Evolutionary conservation across 2,797 vertebrate genomes (phyloP).

Genomic region (Tarsius wallacei): DNA sequence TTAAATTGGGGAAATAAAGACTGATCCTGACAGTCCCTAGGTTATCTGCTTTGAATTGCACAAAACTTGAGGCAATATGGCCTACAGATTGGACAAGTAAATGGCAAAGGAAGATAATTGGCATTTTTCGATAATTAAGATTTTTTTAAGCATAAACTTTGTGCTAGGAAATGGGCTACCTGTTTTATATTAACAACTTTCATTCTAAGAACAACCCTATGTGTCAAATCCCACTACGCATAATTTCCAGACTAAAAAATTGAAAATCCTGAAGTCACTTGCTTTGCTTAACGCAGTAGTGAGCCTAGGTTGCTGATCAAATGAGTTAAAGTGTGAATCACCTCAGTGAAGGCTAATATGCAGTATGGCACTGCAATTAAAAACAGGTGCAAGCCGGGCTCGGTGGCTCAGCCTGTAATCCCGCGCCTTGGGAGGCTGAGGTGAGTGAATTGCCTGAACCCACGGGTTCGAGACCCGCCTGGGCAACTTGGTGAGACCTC

Average conservation of each 20-base stretch:
- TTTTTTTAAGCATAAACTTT: not conserved
- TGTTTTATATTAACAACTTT: not conserved
- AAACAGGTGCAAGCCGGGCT: not conserved
- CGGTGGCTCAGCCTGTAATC: not conserved
- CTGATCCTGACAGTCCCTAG: not conserved
- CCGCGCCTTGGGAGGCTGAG: not conserved
- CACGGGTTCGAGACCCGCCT: not conserved
- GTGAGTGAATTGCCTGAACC: not conserved
- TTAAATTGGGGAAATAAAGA: not conserved
- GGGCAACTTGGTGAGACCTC: not conserved
- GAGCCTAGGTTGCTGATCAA: not conserved
- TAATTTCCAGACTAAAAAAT: slow-evolving; percentile 37
- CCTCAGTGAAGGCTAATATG: not conserved
- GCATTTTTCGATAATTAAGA: not conserved
- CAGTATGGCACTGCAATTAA: not conserved
- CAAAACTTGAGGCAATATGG: not conserved
- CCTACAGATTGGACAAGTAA: not conserved
- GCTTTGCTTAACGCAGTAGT: not conserved
- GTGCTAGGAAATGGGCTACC: not conserved
- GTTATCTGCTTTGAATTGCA: not conserved
- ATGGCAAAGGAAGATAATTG: not conserved
- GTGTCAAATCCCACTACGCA: not conserved
- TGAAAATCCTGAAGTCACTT: not conserved
- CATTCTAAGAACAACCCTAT: not conserved
- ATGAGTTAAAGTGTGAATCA: not conserved